Percentiles rank a stretch among this genome's conserved stretches.
Conservation (phyloP, 2,797 vertebrate species). For the Acomys russatus region DNA sequence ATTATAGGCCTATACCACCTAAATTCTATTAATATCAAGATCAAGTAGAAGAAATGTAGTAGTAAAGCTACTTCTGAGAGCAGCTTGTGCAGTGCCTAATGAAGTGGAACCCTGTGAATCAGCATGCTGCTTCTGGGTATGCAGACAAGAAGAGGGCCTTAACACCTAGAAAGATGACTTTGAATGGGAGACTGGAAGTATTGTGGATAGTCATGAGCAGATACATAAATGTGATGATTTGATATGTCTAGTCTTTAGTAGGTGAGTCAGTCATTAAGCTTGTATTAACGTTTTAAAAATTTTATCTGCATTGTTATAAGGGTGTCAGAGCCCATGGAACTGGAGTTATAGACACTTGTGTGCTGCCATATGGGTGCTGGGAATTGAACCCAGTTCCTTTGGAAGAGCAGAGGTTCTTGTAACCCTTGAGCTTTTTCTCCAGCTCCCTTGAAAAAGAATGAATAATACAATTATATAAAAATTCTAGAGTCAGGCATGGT, state of each 20-base stretch:
- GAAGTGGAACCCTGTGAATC: background rate
- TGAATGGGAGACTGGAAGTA: background rate
- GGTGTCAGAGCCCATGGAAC: no score
- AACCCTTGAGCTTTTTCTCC: no score
- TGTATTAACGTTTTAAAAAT: background rate
- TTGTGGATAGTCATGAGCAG: background rate
- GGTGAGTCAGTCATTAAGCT: conserved; percentile 44
- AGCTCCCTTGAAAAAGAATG: conserved; percentile 35
- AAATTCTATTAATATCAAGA: conserved; percentile 37
- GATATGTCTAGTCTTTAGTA: background rate
- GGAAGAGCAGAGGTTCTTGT: no score
- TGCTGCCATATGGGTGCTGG: no score
- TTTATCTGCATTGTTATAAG: no score
- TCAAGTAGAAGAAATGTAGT: background rate
- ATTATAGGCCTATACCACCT: no score
- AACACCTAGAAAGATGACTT: background rate
- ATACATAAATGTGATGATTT: conserved; percentile 27
- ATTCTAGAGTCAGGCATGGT: background rate
- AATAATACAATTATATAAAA: conserved; percentile 43
- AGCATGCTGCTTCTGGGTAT: background rate
- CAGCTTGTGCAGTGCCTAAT: background rate
- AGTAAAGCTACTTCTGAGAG: conserved; percentile 25
- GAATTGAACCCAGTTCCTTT: no score
- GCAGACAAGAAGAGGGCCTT: background rate
- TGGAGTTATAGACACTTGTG: no score